Evolutionary conservation across 2,888 invertebrate species (phyloP), one percentile per base, ranked within the genome.

Genomic region (Axea sp.): DNA sequence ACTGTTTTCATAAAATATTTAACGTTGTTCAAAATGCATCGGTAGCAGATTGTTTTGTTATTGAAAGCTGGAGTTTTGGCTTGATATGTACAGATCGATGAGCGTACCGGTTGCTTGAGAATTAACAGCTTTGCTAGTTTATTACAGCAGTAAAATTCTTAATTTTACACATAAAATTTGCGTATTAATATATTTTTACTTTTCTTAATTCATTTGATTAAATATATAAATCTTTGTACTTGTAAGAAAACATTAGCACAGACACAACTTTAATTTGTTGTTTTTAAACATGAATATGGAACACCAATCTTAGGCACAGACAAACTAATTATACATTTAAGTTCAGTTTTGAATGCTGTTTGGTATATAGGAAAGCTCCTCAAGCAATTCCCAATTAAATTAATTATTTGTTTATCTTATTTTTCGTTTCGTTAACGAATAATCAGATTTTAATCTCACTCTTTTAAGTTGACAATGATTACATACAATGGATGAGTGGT

Each of bases 41-140:
- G 39, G n/a, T 39, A 41, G 14, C 22, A 22, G 30, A 14, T 51
- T 43, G n/a, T 35, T 55, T 37, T 3, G 37, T 60, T 37, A 30
- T 2, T 11, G 22, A 47, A 68, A 59, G 41, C 33, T 19, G 9
- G n/a, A 24, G 55, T 24, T 53, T 51, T 43, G 17, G 28, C 30
- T 35, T 73, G 73, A 73, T 73, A 73, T 73, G 73, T 62, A 55
- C 53, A 67, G 67, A 37, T 65, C 14, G 45, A 72, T 59, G 51
- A 64, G 51, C 62, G 3, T 53, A 24, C 19, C 17, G 11, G 8
- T 31, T 41, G 1, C 12, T 17, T 41, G 2, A 12, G 2, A 30
- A 17, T 39, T 33, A 15, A 12, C 11, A 22, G 3, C 7, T 35
- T 8, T n/a, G n/a, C n/a, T n/a, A n/a, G n/a, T n/a, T n/a, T n/a